These are phyloP conservation scores for Chamaea fasciata DNA, from an alignment of 2,113 vertebrate species.

Conservation along the genomic window DNA sequence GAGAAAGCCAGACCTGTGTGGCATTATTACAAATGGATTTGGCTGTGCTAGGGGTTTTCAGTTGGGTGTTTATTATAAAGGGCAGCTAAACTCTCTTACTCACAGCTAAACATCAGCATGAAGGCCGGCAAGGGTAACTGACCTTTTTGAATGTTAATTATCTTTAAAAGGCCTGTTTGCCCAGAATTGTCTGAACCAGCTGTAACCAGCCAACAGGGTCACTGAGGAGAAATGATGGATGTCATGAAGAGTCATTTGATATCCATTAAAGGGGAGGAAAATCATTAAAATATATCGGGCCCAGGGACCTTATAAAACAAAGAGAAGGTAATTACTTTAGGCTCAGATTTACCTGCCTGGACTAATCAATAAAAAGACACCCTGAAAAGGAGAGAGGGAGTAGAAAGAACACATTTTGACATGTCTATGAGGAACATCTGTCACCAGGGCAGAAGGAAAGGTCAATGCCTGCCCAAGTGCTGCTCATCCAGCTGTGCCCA, in stretches of 20 bases:
- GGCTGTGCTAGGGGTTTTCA: neutral
- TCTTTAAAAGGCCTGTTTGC: constrained; percentile 54
- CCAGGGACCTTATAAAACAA: constrained; percentile 42
- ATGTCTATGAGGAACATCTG: neutral
- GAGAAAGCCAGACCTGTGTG: neutral
- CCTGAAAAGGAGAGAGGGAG: neutral
- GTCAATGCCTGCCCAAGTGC: neutral
- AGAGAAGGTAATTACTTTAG: constrained; percentile 41
- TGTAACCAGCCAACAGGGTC: constrained; percentile 40
- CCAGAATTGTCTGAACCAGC: constrained; percentile 50
- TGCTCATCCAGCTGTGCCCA: accelerated
- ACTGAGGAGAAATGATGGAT: constrained; percentile 30
- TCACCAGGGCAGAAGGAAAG: neutral
- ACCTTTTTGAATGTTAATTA: constrained; percentile 69
- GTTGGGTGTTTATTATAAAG: neutral
- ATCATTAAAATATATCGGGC: constrained; percentile 54
- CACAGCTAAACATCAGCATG: constrained; percentile 36
- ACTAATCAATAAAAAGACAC: constrained; percentile 41
- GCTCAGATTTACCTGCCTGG: constrained; percentile 39
- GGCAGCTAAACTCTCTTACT: neutral
- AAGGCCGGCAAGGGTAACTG: constrained; percentile 55
- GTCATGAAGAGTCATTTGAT: constrained; percentile 33
- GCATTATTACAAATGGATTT: constrained; percentile 15
- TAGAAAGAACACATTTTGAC: neutral
- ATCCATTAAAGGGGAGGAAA: constrained; percentile 48